phyloP scores from a whole-genome alignment of 1,140 invertebrate genomes.

The Orchesella cincta region DNA sequence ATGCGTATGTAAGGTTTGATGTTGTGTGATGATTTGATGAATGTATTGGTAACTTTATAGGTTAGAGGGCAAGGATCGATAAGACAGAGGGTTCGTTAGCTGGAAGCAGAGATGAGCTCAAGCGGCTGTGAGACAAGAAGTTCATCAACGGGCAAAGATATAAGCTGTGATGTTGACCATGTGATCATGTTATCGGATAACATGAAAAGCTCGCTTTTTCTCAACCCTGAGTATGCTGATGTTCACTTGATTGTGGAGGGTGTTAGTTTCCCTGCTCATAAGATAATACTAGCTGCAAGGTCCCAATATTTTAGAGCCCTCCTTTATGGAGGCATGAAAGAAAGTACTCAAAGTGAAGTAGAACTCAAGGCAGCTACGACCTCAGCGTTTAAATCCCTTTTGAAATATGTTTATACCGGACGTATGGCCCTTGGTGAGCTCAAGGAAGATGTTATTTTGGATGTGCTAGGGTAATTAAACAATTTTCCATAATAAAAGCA shows the following conservation, averaged over 20 bases:
- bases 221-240: constrained; percentile 37
- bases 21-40: too few relatives aligned
- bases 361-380: constrained; percentile 81
- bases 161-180: constrained; percentile 61
- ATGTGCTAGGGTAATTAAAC: constrained; percentile 68
- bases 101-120: constrained; percentile 43
- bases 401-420: constrained; percentile 95
- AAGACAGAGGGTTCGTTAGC: constrained; percentile 6
- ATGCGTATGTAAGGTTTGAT: too few relatives aligned
- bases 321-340: constrained; percentile 76
- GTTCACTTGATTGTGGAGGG: constrained; percentile 81
- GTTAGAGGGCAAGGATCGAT: too few relatives aligned
- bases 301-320: constrained; percentile 72
- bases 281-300: constrained; percentile 85
- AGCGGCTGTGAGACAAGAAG: constrained; percentile 45
- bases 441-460: constrained; percentile 82
- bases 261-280: constrained; percentile 80
- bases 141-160: constrained; percentile 21
- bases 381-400: constrained; percentile 81
- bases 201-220: constrained; percentile 44
- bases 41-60: too few relatives aligned
- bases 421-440: constrained; percentile 79
- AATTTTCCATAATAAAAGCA: constrained; percentile 9
- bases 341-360: constrained; percentile 80
- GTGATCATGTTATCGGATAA: constrained; percentile 65